Base-by-base conservation (phyloP, 2,888 invertebrate species). In the Xestia sexstrigata region DNA sequence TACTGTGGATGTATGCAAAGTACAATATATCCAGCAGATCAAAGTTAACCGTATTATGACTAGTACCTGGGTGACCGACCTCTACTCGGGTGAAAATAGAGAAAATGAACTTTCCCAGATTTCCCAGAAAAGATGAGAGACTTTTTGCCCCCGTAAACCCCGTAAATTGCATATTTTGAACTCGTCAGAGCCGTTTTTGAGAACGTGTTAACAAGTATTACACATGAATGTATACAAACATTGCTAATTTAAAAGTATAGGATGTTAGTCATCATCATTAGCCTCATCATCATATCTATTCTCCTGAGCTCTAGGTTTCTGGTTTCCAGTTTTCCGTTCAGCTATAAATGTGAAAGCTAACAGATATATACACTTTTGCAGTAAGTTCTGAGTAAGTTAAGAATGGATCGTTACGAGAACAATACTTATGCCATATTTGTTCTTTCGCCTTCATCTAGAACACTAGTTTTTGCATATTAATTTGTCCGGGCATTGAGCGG, bases 381-480 rank as follows among this genome's bases (percentile, higher is more conserved):
- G 35, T 35, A 35, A 35, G 58, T 30, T n/a, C 1, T 11, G 23
- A 15, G 15, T 8, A 17, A 17, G 30, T 30, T 60, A 17, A 30
- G 30, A 60, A 60, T 30, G 3, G 8, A 30, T 30, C 30, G 60
- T 35, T 60, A 30, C 30, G 20, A 60, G 30, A 20, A 17, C 30
- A 35, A 0, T 20, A 62, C 20, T 42, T n/a, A 15, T 7, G 15
- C n/a, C n/a, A 65, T 1, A 17, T 65, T 42, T 52, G 0, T 47
- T 63, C 17, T n/a, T 47, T 17, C 1, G 2, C n/a, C 13, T 47
- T 35, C n/a, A 23, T 42, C 63, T 30, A 45, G 45, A n/a, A 15
- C 13, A 74, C 11, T 74, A 74, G 70, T 78, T 74, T 70, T 52
- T 70, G 77, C 47, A 70, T 83, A 82, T 82, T 69, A 80, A 79